Evolutionary conservation across 2,888 invertebrate genomes (phyloP).

Genomic region (Busseola fusca): DNA sequence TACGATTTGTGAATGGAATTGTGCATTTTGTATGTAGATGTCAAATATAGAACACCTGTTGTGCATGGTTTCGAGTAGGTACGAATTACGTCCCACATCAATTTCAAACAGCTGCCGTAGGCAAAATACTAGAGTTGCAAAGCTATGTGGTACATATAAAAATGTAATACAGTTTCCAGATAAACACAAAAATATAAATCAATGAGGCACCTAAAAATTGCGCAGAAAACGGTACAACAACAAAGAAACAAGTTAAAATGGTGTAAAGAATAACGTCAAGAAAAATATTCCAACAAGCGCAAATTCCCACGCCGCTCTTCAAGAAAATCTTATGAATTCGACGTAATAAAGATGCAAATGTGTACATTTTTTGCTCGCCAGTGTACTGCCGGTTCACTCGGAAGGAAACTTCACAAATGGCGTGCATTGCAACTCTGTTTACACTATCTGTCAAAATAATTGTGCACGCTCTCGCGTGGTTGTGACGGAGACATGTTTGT

Average conservation of each 20-base stretch:
- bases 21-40: not conserved
- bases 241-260: conserved; percentile 28
- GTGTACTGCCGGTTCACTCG: conserved; percentile 44
- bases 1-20: not conserved
- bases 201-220: conserved; percentile 14
- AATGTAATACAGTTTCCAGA: not conserved
- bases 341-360: conserved; percentile 57
- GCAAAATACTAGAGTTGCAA: not conserved
- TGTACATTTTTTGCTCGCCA: conserved; percentile 44
- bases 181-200: conserved; percentile 12
- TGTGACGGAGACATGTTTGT: conserved; percentile 29
- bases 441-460: conserved; percentile 61
- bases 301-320: conserved; percentile 47
- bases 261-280: conserved; percentile 26
- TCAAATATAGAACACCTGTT: not conserved
- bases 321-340: conserved; percentile 56
- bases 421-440: conserved; percentile 46
- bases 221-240: conserved; percentile 5
- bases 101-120: not conserved
- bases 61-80: not conserved
- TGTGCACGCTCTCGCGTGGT: conserved; percentile 41
- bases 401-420: conserved; percentile 55
- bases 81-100: not conserved
- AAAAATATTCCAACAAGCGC: conserved; percentile 38
- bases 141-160: not conserved